Evolutionary conservation across 2,113 vertebrate genomes (phyloP).

Genomic region (Prietella phreatophila): DNA sequence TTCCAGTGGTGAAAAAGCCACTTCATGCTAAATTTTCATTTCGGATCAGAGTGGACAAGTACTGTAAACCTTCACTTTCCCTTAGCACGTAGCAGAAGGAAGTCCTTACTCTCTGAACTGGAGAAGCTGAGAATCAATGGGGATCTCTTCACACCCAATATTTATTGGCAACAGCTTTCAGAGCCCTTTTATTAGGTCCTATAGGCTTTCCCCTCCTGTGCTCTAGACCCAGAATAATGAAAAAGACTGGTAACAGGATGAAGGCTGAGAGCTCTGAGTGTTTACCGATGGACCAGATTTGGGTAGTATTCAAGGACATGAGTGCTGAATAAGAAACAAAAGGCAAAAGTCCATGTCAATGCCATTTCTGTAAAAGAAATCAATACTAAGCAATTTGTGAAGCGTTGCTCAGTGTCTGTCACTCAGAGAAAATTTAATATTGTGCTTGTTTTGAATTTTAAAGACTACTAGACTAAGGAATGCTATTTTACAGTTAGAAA

Average conservation of each 20-base stretch:
- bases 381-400: neutral
- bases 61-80: neutral
- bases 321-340: neutral
- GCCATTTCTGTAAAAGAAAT: conserved; percentile 3
- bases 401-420: neutral
- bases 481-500: neutral
- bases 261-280: conserved; percentile 17
- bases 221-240: conserved; percentile 25
- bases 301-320: neutral
- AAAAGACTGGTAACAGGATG: neutral
- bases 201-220: neutral
- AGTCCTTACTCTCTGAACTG: conserved; percentile 7
- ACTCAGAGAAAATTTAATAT: neutral
- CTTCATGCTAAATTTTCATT: conserved; percentile 3
- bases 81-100: neutral
- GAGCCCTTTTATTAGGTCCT: conserved; percentile 2
- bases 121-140: conserved; percentile 26
- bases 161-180: conserved; percentile 39
- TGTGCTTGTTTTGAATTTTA: neutral
- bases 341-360: neutral
- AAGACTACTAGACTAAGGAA: neutral
- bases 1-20: neutral
- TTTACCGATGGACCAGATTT: conserved; percentile 10
- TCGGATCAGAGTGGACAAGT: conserved; percentile 20
- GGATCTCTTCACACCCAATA: conserved; percentile 31